Evolutionary conservation across 2,888 invertebrate species (phyloP).

Genomic region (Leucophenga maculata): DNA sequence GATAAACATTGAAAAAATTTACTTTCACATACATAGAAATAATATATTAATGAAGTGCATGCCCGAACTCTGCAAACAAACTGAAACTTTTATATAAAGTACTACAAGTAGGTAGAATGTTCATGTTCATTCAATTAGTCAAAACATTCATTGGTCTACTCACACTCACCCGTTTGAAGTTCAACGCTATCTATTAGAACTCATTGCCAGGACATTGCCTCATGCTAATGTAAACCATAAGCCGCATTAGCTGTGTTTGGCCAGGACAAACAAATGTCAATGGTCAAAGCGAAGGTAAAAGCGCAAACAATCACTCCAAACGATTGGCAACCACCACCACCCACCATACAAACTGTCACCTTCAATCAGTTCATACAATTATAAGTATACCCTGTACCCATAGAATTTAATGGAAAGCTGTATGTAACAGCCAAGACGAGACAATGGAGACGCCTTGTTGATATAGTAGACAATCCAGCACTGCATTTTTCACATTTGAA

Average conservation of each 20-base stretch:
- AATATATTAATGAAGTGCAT: not conserved
- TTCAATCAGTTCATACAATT: no score
- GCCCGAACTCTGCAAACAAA: not conserved
- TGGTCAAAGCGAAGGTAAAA: slow-evolving; percentile 9
- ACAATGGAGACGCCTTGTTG: no score
- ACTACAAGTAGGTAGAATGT: not conserved
- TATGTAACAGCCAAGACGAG: no score
- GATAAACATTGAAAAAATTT: slow-evolving; percentile 48
- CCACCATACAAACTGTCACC: no score
- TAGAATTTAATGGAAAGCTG: no score
- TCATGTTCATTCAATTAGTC: slow-evolving; percentile 23
- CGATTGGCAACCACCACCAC: no score
- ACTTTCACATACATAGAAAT: not conserved
- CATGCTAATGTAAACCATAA: not conserved
- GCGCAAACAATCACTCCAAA: not conserved
- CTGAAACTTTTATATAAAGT: not conserved
- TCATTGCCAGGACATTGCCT: not conserved
- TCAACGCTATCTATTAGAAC: not conserved
- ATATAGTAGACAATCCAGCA: no score
- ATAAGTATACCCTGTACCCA: no score
- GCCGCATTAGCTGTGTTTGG: not conserved
- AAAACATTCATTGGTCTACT: not conserved
- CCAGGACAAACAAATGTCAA: slow-evolving; percentile 7
- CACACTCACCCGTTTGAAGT: no score
- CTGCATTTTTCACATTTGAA: no score